Evolutionary conservation across 2,113 vertebrate genomes (phyloP).

Genomic region (Zosterops borbonicus): DNA sequence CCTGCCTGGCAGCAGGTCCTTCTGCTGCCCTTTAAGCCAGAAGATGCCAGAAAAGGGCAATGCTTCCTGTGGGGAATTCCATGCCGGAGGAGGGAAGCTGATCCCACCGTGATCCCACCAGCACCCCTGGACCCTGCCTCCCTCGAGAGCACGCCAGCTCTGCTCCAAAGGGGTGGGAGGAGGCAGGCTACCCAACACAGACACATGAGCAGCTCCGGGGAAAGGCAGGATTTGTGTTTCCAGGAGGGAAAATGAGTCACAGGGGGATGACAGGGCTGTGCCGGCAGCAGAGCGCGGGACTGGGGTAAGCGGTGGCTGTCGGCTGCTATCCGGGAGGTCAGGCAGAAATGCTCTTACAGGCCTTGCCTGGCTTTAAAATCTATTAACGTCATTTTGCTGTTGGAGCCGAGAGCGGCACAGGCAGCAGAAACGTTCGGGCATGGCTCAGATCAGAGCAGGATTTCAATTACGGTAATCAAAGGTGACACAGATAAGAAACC

Average conservation of each 20-base stretch:
- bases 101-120: fast-evolving
- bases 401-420: neutral
- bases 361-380: slow-evolving; percentile 43
- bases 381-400: slow-evolving; percentile 43
- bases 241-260: slow-evolving; percentile 5
- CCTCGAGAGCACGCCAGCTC: fast-evolving
- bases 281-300: neutral
- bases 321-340: neutral
- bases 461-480: slow-evolving; percentile 66
- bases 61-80: neutral
- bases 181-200: neutral
- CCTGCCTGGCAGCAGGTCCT: neutral
- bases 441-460: slow-evolving; percentile 54
- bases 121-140: neutral
- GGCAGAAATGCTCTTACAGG: slow-evolving; percentile 25
- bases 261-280: neutral
- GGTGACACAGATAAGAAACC: slow-evolving; percentile 66
- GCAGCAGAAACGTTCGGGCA: slow-evolving; percentile 25
- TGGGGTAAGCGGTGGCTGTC: neutral
- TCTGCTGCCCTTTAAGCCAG: neutral
- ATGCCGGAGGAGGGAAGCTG: neutral
- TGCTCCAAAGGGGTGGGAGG: neutral
- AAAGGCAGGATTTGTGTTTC: slow-evolving; percentile 20
- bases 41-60: neutral
- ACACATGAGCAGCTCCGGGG: neutral